Evolutionary conservation across 2,113 vertebrate genomes (phyloP).

Genomic region (Ardeotis arabs): DNA sequence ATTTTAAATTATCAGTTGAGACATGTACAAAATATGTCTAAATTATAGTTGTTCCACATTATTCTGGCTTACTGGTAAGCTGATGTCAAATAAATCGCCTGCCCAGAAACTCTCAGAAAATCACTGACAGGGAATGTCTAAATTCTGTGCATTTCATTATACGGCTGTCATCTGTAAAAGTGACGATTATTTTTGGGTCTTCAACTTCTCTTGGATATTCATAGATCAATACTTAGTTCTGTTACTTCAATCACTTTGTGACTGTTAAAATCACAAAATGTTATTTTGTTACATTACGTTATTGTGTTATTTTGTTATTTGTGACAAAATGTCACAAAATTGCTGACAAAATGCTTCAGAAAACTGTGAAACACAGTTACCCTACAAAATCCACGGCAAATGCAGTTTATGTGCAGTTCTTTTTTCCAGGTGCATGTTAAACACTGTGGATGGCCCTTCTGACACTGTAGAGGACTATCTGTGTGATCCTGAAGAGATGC

Average conservation of each 20-base stretch:
- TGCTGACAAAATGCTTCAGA: neutral
- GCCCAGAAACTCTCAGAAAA: neutral
- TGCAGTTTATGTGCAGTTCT: neutral
- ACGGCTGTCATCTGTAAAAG: neutral
- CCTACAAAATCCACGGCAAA: neutral
- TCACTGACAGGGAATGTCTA: neutral
- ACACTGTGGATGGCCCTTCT: constrained; percentile 92
- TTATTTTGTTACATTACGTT: no score
- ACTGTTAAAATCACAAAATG: neutral
- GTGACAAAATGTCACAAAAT: neutral
- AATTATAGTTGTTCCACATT: neutral
- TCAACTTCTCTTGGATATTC: neutral
- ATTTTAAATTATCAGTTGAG: neutral
- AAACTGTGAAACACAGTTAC: neutral
- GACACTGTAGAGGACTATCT: constrained; percentile 95
- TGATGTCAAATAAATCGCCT: neutral
- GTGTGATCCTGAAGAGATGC: constrained; percentile 98
- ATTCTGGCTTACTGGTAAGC: neutral
- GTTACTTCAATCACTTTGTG: neutral
- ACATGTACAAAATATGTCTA: neutral
- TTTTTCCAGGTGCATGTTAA: constrained; percentile 92
- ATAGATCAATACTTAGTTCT: neutral
- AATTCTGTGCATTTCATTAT: neutral
- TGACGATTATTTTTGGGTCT: neutral
- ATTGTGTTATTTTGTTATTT: neutral